Base-by-base conservation (phyloP, 2,113 vertebrate species). In the rabbit (Oryctolagus cuniculus) region DNA sequence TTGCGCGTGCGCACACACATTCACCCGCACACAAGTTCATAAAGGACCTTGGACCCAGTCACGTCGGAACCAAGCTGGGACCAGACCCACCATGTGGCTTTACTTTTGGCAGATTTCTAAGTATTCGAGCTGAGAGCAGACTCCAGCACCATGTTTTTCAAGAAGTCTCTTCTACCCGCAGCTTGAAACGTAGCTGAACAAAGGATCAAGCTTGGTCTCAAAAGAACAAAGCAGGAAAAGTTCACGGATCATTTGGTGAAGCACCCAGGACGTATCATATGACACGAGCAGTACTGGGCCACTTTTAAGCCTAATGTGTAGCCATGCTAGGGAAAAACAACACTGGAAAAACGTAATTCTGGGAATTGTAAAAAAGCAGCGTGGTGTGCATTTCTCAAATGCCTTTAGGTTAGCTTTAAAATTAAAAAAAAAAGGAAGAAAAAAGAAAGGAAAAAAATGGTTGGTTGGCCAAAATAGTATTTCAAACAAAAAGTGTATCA, bases 191-290 rank as follows among this genome's bases (percentile, higher is more conserved):
- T 91, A 74, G 55, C 80, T 67, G 53, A 93, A 58, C 69, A 25
- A 84, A 95, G 96, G 96, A 84, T 96, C 96, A 98, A 96, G 96
- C 82, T 5, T 89, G 95, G 96, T 49, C 53, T 80, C 31, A 95
- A 98, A 95, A 25, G 74, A 95, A 90, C 93, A 97, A 96, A 97
- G 97, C 95, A 92, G 93, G 91, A 87, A 93, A 96, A 97, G 34
- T 91, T 97, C 90, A 79, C 91, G 98, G 97, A 98, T 96, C 97
- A 67, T 90, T 0, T 0, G 95, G 94, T 94, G 63, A 95, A 75
- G 91, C 63, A 97, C 96, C 96, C 97, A 98, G 38, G 53, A 8
- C 22, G 38, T 61, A 96, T 95, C 86, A 66, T 77, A 96, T 96
- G 87, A 96, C 94, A 96, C 27, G 67, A 93, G 84, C 92, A 81